phyloP scores from a whole-genome alignment of 2,113 vertebrate species.

The Scomber scombrus region DNA sequence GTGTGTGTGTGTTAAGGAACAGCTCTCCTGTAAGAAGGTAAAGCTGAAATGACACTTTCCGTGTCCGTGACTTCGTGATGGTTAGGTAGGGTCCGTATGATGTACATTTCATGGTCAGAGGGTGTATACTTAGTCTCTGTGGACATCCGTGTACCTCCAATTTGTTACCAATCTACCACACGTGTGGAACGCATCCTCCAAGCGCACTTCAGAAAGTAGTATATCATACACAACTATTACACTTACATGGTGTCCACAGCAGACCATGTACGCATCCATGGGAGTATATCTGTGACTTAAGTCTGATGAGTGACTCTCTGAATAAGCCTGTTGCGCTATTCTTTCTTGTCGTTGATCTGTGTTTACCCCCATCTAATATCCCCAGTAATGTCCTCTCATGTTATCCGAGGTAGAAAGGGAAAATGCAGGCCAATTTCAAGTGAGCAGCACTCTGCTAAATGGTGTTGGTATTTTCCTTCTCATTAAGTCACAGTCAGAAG shows the following conservation, averaged over 20 bases:
- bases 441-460: slow-evolving; percentile 57
- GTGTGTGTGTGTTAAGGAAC: background rate
- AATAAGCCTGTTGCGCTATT: slow-evolving; percentile 43
- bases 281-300: background rate
- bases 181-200: too few species aligned
- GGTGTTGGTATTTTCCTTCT: slow-evolving; percentile 72
- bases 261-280: too few species aligned
- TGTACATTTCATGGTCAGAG: too few species aligned
- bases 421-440: slow-evolving; percentile 64
- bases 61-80: too few species aligned
- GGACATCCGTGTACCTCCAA: too few species aligned
- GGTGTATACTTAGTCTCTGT: too few species aligned
- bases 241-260: too few species aligned
- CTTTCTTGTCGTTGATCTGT: slow-evolving; percentile 53
- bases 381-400: slow-evolving; percentile 26
- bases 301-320: slow-evolving; percentile 24
- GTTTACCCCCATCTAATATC: slow-evolving; percentile 46
- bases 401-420: slow-evolving; percentile 21
- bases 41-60: too few species aligned
- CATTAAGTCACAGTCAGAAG: slow-evolving; percentile 73
- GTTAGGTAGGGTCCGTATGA: too few species aligned
- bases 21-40: slow-evolving; percentile 3
- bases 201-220: too few species aligned
- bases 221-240: too few species aligned
- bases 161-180: too few species aligned